A percentile compares a stretch with the other conserved stretches of the same genome.
These are phyloP conservation scores for Eira barbara DNA, from an alignment of 2,113 vertebrate genomes.

Conservation along the genomic window DNA sequence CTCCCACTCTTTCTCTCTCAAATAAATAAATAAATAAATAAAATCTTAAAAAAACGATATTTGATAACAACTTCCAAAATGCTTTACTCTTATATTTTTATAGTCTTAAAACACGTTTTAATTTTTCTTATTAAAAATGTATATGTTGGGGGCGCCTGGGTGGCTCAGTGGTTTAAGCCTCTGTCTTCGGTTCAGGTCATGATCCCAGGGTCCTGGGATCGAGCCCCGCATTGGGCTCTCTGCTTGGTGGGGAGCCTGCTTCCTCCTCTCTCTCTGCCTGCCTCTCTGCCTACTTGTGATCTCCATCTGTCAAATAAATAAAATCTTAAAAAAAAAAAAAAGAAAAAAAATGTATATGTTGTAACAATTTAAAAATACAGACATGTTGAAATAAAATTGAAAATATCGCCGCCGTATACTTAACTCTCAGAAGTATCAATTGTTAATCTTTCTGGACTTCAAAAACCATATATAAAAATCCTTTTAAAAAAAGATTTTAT, in stretches of 20 bases:
- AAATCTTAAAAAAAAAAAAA: too few relatives aligned
- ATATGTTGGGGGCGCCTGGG: neutral
- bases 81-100: neutral
- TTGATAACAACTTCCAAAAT: neutral
- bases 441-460: neutral
- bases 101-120: neutral
- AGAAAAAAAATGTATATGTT: neutral
- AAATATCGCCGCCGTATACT: neutral
- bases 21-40: neutral
- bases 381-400: slow-evolving; percentile 13
- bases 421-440: neutral
- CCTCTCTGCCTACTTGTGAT: too few relatives aligned
- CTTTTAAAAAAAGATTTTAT: neutral
- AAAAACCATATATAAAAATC: neutral
- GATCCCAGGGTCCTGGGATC: too few relatives aligned
- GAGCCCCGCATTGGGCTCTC: too few relatives aligned
- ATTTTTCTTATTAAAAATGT: neutral
- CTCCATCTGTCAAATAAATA: too few relatives aligned
- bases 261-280: too few relatives aligned
- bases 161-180: too few relatives aligned
- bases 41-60: neutral
- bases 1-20: neutral
- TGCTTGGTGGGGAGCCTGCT: too few relatives aligned
- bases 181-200: too few relatives aligned
- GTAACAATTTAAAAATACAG: neutral